Evolutionary conservation across 1,140 invertebrate genomes (phyloP), one percentile per base, ranked within the genome.

Genomic region (Elysia chlorotica): DNA sequence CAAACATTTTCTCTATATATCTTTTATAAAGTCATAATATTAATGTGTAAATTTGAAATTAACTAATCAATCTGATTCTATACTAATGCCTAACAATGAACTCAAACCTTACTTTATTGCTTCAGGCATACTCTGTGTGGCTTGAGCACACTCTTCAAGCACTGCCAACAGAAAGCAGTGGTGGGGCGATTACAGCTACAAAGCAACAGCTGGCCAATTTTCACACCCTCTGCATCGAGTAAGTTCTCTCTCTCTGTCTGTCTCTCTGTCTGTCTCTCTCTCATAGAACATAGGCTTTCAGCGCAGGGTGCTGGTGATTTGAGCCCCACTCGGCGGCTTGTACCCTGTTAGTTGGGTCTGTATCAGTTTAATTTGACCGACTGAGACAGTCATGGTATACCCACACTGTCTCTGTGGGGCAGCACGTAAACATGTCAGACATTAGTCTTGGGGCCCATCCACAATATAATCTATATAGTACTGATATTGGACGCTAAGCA

Each of bases 191-290:
- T 33, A 92, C 92, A 0, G 93, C 94, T 37, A 96, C 95, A 10
- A 91, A 92, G 17, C 91, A 92, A 75, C 96, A 98, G 85, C 88
- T 97, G 70, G 89, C 91, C 81, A 93, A 95, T 81, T 96, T 97
- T 85, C 95, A 96, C 85, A 91, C 90, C 75, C 89, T 90, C 67
- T 89, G 95, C 48, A 90, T 91, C 33, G 91, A 90, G 93, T 95
- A 88, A 74, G 59, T 73, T 0, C 19, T 35, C 25, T 31, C 62
- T 35, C 23, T n/a, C 23, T 37, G 23, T 63, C 61, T 17, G 28
- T 37, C 21, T 33, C 17, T 37, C 28, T 37, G 5, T 63, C 21
- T 2, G 25, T 35, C 33, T 14, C 5, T 2, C 35, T 3, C 61
- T 3, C 35, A n/a, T 63, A 2, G 6, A 21, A 3, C 25, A 63